These are phyloP conservation scores for Chelidonichthys spinosus DNA, from an alignment of 2,797 vertebrate species.

Conservation along the genomic window DNA sequence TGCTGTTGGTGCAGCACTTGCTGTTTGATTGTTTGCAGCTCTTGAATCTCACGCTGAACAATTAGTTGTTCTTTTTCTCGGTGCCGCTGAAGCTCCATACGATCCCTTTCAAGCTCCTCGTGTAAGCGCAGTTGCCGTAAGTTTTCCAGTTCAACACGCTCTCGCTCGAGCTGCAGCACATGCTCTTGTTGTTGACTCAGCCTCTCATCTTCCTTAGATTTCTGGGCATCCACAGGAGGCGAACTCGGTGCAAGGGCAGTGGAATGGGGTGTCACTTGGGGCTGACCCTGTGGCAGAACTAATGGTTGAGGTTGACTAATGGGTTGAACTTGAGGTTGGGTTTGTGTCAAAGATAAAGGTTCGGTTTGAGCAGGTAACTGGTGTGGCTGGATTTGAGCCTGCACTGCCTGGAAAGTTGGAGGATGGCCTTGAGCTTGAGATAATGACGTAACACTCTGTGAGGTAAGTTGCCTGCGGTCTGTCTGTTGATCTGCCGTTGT, in stretches of 20 bases:
- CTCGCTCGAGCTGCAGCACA: slow-evolving; percentile 93
- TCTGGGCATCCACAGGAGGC: slow-evolving; percentile 80
- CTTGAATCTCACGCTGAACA: slow-evolving; percentile 97
- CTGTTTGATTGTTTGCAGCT: slow-evolving; percentile 97
- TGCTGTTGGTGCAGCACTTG: slow-evolving; percentile 99
- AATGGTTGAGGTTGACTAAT: slow-evolving; percentile 71
- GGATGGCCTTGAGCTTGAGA: slow-evolving; percentile 72
- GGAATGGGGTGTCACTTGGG: slow-evolving; percentile 60
- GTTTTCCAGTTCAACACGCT: slow-evolving; percentile 96
- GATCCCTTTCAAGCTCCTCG: slow-evolving; percentile 96
- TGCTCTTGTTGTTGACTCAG: slow-evolving; percentile 96
- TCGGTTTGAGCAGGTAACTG: slow-evolving; percentile 79
- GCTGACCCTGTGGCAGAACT: slow-evolving; percentile 72
- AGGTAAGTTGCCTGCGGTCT: slow-evolving; percentile 65
- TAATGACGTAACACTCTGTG: slow-evolving; percentile 64
- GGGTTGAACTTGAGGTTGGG: slow-evolving; percentile 70
- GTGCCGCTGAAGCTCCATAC: slow-evolving; percentile 94
- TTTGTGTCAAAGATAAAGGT: slow-evolving; percentile 79
- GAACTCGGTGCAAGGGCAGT: slow-evolving; percentile 58
- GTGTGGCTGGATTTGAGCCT: slow-evolving; percentile 73
- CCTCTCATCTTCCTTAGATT: slow-evolving; percentile 91
- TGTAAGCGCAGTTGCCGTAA: slow-evolving; percentile 94
- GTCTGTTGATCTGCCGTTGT: slow-evolving; percentile 68
- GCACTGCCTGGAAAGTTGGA: slow-evolving; percentile 62
- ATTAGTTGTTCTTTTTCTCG: slow-evolving; percentile 97